A percentile compares a stretch with the other conserved stretches of the same genome.
phyloP scores from a whole-genome alignment of 2,888 invertebrate species.

The Sarcophaga subvicina region DNA sequence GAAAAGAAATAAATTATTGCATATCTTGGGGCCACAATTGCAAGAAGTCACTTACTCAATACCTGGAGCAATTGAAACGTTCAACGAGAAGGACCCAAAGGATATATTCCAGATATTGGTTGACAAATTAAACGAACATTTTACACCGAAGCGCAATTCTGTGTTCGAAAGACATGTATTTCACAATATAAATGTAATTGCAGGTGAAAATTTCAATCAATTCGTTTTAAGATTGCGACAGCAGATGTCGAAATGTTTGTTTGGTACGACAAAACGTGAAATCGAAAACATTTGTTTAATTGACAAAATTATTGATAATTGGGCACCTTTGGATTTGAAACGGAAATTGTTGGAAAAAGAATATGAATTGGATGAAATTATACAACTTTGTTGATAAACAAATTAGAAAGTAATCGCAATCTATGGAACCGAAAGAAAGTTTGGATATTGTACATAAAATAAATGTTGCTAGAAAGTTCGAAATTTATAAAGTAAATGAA shows the following conservation, averaged over 20 bases:
- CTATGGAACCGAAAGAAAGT: slow-evolving; percentile 43
- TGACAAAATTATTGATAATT: slow-evolving; percentile 27
- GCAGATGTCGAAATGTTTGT: slow-evolving; percentile 19
- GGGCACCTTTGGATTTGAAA: not conserved
- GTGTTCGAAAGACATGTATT: slow-evolving; percentile 28
- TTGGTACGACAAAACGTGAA: slow-evolving; percentile 2
- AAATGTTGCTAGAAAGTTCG: slow-evolving; percentile 12
- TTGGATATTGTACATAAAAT: slow-evolving; percentile 57
- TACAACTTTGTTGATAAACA: slow-evolving; percentile 35
- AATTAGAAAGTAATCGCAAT: slow-evolving; percentile 38
- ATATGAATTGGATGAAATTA: not conserved
- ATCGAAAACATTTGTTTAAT: slow-evolving; percentile 19
- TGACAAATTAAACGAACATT: slow-evolving; percentile 19
- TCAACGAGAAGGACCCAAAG: slow-evolving; percentile 43
- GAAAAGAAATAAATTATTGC: slow-evolving; percentile 51
- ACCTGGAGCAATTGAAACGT: slow-evolving; percentile 43
- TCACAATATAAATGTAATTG: slow-evolving; percentile 8
- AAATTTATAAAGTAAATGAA: not conserved
- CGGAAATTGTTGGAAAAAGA: slow-evolving; percentile 29
- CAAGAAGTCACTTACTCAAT: slow-evolving; percentile 58
- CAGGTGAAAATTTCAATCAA: slow-evolving; percentile 23
- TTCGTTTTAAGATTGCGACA: slow-evolving; percentile 34
- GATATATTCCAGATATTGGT: slow-evolving; percentile 52
- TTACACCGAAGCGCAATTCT: slow-evolving; percentile 7
- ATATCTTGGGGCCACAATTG: slow-evolving; percentile 46